These are phyloP conservation scores for Stictocephala bisonia DNA, from an alignment of 2,888 invertebrate species.

Conservation along the genomic window DNA sequence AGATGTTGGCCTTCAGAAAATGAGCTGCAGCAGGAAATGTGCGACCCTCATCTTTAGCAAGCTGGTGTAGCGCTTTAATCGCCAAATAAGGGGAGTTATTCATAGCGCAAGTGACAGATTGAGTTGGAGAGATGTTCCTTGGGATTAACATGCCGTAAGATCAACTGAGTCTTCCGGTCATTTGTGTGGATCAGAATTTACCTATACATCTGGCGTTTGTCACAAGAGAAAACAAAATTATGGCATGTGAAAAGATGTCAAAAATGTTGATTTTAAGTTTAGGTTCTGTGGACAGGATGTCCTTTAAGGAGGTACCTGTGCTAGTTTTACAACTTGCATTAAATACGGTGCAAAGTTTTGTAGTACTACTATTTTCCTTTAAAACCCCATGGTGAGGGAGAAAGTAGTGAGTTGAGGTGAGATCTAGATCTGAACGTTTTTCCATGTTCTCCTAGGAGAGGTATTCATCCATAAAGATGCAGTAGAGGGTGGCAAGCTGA, in stretches of 20 bases:
- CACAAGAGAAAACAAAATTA: conserved; percentile 36
- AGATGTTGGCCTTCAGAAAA: conserved; percentile 48
- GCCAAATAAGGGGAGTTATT: conserved; percentile 53
- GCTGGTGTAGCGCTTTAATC: conserved; percentile 50
- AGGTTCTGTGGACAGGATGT: not conserved
- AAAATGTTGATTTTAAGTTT: conserved; percentile 16
- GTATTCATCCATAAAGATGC: conserved; percentile 52
- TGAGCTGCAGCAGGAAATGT: conserved; percentile 47
- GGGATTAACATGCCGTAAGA: conserved; percentile 4
- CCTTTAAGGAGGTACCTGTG: not conserved
- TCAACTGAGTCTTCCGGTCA: conserved; percentile 9
- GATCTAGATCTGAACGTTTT: conserved; percentile 4
- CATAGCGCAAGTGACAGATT: conserved; percentile 56
- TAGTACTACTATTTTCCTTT: not conserved
- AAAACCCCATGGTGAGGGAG: too few relatives aligned
- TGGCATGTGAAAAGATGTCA: conserved; percentile 14
- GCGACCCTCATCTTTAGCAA: conserved; percentile 46
- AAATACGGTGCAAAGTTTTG: not conserved
- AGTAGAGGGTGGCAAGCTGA: conserved; percentile 32
- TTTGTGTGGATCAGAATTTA: not conserved
- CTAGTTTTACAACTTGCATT: not conserved
- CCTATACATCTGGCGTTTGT: conserved; percentile 33
- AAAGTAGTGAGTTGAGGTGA: too few relatives aligned
- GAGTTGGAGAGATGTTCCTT: too few relatives aligned
- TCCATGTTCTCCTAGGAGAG: conserved; percentile 53